Base-by-base conservation (phyloP, 2,797 vertebrate genomes). In the Steatocranus sp. region DNA sequence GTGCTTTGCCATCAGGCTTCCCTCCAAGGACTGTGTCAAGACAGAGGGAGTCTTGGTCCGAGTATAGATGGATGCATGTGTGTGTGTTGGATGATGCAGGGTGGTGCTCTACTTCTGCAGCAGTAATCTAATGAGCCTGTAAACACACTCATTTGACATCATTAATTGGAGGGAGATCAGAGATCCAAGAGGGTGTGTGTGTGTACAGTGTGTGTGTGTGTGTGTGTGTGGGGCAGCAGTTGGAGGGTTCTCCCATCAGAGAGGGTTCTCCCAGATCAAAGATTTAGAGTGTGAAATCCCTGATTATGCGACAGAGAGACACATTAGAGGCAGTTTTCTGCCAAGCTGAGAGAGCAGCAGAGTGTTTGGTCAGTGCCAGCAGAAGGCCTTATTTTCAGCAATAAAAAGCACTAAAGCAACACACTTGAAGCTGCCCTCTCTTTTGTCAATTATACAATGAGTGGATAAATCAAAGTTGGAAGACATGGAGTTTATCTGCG, bases 91-190 rank as follows among this genome's bases (percentile, higher is more conserved):
- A 38, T 73, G 86, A 85, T 87, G 92, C 88, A 89, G 93, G 95
- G 95, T 90, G 95, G 95, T 92, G 93, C 93, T 92, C 91, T 88
- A 89, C 92, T 94, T 93, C 95, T 94, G 93, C 95, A 94, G 94
- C 94, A 94, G 94, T 96, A 94, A 96, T 96, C 94, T 96, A 97
- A 97, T 97, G 96, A 96, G 96, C 94, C 95, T 95, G 96, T 96
- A 97, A 97, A 97, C 95, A 96, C 94, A 95, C 94, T 96, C 94
- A 96, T 97, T 97, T 97, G 95, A 97, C 96, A 97, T 96, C 94
- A 95, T 94, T 96, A 96, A 96, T 95, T 96, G 96, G 96, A 96
- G 89, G 86, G 94, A 96, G 96, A 96, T 97, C 96, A 96, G 95
- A 97, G 94, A 92, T 95, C 91, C 87, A 83, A 94, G 93, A 92